Evolutionary conservation across 2,888 invertebrate species (phyloP), one percentile per base, ranked within the genome.

Genomic region (Chesias legatella): DNA sequence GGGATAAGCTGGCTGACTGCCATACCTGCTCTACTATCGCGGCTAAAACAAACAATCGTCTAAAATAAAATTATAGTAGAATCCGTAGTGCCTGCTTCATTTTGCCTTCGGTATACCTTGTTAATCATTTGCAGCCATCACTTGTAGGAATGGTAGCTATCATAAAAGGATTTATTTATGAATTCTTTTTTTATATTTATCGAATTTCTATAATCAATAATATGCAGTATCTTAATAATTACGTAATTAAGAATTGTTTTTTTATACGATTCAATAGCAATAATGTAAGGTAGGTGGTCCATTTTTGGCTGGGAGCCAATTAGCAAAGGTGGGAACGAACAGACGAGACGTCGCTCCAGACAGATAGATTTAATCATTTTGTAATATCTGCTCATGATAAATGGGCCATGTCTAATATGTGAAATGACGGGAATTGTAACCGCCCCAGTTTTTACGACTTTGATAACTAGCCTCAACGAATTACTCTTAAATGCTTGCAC

Each of bases 261-360:
- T 2, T 17, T 17, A 17, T 17, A 55, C 47, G 48, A 53, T 58
- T 58, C 52, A 59, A 64, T 61, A 63, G 58, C 59, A 51, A 45
- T 57, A 54, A 60, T 52, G 47, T 50, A 56, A 59, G 62, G 56
- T 67, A 62, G 58, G 63, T 67, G 67, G 63, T 68, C 60, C 49
- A 57, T 56, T 41, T 43, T 63, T 78, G 76, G 78, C 76, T 45
- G 9, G 8, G 7, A 17, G 61, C 78, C 78, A 78, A 63, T 64
- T 56, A 65, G 61, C 61, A 61, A 68, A 73, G 72, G 69, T 73
- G 75, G 60, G 56, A 72, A 60, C 54, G 54, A 58, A 56, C 53
- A 39, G 56, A 59, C 44, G 35, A 56, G 53, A 56, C 51, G 46
- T 49, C 48, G 48, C 33, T 45, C 43, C 50, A 50, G 58, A 60